Evolutionary conservation across 1,140 invertebrate genomes (phyloP), one percentile per base, ranked within the genome.

Genomic region (Nasonia vitripennis): DNA sequence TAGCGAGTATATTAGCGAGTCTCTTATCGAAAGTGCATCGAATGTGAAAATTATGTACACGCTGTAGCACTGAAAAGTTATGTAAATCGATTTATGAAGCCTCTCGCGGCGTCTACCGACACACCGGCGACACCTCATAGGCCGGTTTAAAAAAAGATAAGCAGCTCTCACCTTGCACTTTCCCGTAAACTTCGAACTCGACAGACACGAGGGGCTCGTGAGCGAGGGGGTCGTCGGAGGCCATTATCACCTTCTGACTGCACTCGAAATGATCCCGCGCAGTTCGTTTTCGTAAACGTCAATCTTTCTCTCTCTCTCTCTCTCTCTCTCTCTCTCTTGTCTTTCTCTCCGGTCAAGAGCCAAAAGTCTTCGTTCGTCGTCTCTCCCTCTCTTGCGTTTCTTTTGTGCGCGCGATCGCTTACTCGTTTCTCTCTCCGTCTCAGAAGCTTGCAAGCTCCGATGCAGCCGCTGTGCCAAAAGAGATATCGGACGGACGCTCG

Each of bases 121-220:
- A 37, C 34, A 37, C 34, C 34, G 34, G 34, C 34, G 34, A 6
- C 41, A 7, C 41, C 1, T 45, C 41, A 27, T 27, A 27, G 9
- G 6, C 41, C 41, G 10, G 41, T 7, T 37, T 45, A 45, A 45
- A 45, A 45, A 45, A 12, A 23, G 27, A 68, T 17, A 20, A 68
- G 10, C 3, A 68, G 20, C 4, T 20, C 92, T 92, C 94, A 98
- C 97, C 97, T 95, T 98, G 97, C 48, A 98, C 97, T 93, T 97
- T 96, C 85, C 97, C 97, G 88, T 95, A 97, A 70, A 98, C 97
- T 94, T 98, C 97, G 90, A 97, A 98, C 87, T 98, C 97, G 17
- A 97, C 96, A 74, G 97, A 97, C 51, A 97, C 94, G 81, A 97
- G 93, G 1, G 94, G 92, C 83, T 94, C 94, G 68, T 91, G 84